Evolutionary conservation across 2,888 invertebrate genomes (phyloP).

Genomic region (Rhingia campestris): DNA sequence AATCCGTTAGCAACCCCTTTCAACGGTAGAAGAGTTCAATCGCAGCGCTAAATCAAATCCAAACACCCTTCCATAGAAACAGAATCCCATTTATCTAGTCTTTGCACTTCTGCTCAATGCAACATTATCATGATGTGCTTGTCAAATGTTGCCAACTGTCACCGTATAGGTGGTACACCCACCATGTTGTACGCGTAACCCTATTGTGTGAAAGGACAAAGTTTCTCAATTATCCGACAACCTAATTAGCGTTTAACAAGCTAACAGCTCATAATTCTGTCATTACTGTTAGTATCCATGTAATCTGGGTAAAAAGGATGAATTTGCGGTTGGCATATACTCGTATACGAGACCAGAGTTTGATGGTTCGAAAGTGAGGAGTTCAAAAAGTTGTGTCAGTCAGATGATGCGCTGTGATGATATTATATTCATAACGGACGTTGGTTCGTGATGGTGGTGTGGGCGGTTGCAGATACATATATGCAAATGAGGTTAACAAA

Average conservation of each 20-base stretch:
- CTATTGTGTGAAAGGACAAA: slow-evolving; percentile 44
- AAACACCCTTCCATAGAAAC: neutral
- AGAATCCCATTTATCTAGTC: neutral
- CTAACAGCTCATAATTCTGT: slow-evolving; percentile 55
- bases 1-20: too few species aligned
- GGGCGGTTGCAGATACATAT: neutral
- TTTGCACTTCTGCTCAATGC: slow-evolving; percentile 1
- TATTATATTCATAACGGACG: too few species aligned
- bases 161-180: neutral
- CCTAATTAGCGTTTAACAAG: slow-evolving; percentile 60
- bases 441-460: too few species aligned
- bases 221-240: slow-evolving; percentile 57
- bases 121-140: neutral
- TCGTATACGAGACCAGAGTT: neutral
- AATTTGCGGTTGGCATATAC: neutral
- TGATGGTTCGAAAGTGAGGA: slow-evolving; percentile 15
- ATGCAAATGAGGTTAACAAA: neutral
- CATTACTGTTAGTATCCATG: slow-evolving; percentile 26
- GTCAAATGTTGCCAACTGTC: slow-evolving; percentile 4
- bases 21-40: too few species aligned
- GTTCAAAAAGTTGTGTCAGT: slow-evolving; percentile 21
- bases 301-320: slow-evolving; percentile 20
- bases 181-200: neutral
- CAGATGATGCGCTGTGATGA: too few species aligned
- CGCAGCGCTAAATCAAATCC: too few species aligned